These are phyloP conservation scores for Dryas iulia DNA, from an alignment of 1,140 invertebrate species.

Conservation along the genomic window DNA sequence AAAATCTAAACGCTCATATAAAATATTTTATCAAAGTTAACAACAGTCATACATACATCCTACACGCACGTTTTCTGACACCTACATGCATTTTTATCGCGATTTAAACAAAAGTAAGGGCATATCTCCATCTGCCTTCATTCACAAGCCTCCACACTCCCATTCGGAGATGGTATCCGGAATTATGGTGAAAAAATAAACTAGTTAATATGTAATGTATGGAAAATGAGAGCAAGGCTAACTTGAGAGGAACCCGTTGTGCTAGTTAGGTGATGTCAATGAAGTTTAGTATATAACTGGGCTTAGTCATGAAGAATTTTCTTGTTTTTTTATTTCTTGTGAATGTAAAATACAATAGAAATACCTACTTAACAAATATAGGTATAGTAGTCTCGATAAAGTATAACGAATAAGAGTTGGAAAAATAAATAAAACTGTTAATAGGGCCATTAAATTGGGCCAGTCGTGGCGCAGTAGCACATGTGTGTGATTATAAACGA, in stretches of 20 bases:
- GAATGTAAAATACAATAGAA: no score
- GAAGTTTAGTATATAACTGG: background rate
- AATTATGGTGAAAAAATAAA: background rate
- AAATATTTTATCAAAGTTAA: background rate
- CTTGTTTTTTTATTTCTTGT: no score
- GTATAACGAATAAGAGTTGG: no score
- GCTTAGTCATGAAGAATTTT: no score
- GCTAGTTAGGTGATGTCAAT: background rate
- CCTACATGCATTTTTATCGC: slow-evolving; percentile 7
- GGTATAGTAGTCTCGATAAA: no score
- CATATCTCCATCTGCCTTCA: slow-evolving; percentile 29
- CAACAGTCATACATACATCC: background rate
- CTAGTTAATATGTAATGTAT: background rate
- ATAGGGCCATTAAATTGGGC: no score
- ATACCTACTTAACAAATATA: no score
- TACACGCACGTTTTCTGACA: slow-evolving; percentile 10
- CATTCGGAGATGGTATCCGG: background rate
- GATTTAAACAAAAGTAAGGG: slow-evolving; percentile 3
- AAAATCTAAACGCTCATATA: background rate
- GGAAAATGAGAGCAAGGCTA: background rate
- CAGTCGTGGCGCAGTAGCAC: no score
- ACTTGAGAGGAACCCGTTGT: background rate
- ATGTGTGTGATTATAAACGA: no score
- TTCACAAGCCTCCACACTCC: slow-evolving; percentile 38
- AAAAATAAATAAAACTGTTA: no score